Evolutionary conservation across 1,140 invertebrate species (phyloP), one percentile per base, ranked within the genome.

Genomic region (Tribolium madens): DNA sequence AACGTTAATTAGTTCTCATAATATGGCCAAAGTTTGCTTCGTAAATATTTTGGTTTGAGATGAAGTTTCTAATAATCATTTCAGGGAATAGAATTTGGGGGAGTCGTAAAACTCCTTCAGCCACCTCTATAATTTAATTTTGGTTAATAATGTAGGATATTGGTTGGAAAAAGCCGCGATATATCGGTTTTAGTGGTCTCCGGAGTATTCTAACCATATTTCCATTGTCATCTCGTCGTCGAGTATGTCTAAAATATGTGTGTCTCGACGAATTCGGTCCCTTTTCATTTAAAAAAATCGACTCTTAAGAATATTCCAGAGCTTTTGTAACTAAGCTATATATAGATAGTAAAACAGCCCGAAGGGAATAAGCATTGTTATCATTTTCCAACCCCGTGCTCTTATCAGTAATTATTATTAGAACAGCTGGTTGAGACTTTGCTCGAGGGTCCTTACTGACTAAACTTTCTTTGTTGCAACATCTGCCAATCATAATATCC

Each of bases 131-230:
- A 64, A 64, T 64, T 14, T 64, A 31, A 64, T 64, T 64, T 64
- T 26, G 57, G 14, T 64, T 33, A 64, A 64, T 64, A 64, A 64
- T 64, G 13, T 64, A 64, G 57, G 31, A 64, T 64, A 64, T 64
- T 64, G 57, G 18, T 0, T 12, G 26, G 26, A 14, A 64, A 26
- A 64, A 64, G 57, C 21, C 26, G 9, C 9, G 21, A 64, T 64
- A 64, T 64, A 64, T 64, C 4, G 57, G 57, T 64, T 64, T 64
- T 64, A 64, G 21, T 33, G 26, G 21, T 33, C 57, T 64, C 57
- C 0, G n/a, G 57, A 33, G 57, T 33, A 33, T n/a, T 13, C 18
- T 64, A 33, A 64, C 57, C 57, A 33, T 64, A 64, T 64, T 64
- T 64, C 26, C 57, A 33, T 64, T 64, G 57, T 64, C 57, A 64